A percentile compares a stretch with the other conserved stretches of the same genome.
phyloP scores from a whole-genome alignment of 2,113 vertebrate species.

The Mesembrinibis cayennensis region DNA sequence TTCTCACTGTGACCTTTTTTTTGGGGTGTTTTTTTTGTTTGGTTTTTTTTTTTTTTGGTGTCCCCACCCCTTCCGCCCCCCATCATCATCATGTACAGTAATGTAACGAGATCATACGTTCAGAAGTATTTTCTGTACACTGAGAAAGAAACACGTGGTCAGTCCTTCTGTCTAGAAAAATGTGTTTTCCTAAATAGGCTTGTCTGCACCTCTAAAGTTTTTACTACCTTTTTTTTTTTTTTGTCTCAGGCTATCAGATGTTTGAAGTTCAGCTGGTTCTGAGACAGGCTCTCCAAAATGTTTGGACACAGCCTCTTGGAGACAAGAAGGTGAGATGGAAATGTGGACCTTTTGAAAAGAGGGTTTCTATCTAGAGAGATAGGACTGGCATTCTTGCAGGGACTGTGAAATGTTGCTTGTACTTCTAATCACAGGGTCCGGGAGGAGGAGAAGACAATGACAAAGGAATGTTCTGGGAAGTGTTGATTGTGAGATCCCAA shows the following conservation, averaged over 20 bases:
- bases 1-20: not conserved
- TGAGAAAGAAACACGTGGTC: not conserved
- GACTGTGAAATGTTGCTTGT: not conserved
- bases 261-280: constrained; percentile 74
- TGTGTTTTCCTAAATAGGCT: not conserved
- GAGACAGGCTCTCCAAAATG: constrained; percentile 66
- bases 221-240: not conserved
- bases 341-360: not conserved
- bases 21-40: not conserved
- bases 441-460: not conserved
- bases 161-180: not conserved
- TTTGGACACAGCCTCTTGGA: constrained; percentile 71
- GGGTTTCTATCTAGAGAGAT: not conserved
- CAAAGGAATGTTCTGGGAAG: not conserved
- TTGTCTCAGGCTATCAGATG: constrained; percentile 51
- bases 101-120: not conserved
- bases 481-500: not conserved
- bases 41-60: not conserved
- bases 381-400: not conserved
- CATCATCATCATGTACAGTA: not conserved
- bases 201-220: not conserved
- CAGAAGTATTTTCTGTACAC: not conserved
- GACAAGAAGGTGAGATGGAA: constrained; percentile 62
- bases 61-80: too few relatives aligned
- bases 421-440: not conserved